Percentiles rank a stretch among this genome's conserved stretches.
Conservation (phyloP, 1,140 invertebrate species). For the Camponotus vicinus region DNA sequence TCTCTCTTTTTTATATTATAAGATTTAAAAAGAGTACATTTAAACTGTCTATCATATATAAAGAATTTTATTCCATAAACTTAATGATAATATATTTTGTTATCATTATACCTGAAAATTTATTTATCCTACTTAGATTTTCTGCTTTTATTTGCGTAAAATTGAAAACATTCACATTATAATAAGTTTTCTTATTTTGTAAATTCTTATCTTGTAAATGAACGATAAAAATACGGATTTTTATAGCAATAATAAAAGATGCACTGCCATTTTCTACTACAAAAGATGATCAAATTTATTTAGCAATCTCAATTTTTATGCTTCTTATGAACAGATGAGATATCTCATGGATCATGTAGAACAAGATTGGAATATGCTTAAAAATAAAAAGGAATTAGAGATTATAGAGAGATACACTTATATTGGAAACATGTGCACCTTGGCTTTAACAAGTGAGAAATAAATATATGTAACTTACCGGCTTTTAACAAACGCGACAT, state of each 20-base stretch:
- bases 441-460: slow-evolving; percentile 44
- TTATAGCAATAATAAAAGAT: slow-evolving; percentile 6
- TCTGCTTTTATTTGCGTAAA: background rate
- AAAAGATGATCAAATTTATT: background rate
- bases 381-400: slow-evolving; percentile 45
- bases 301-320: background rate
- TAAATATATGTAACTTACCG: background rate
- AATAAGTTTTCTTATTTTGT: background rate
- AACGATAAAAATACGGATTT: background rate
- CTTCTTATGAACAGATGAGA: slow-evolving; percentile 1
- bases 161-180: background rate
- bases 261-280: background rate
- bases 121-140: background rate
- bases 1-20: background rate
- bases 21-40: background rate
- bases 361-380: slow-evolving; percentile 55
- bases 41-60: background rate
- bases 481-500: background rate
- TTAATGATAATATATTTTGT: background rate
- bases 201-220: background rate
- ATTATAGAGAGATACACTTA: slow-evolving; percentile 36
- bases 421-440: slow-evolving; percentile 33
- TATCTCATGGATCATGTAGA: slow-evolving; percentile 32
- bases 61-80: background rate
- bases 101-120: background rate